A percentile compares a stretch with the other conserved stretches of the same genome.
These are phyloP conservation scores for Megaceryle maxima DNA, from an alignment of 2,113 vertebrate species.

Conservation along the genomic window DNA sequence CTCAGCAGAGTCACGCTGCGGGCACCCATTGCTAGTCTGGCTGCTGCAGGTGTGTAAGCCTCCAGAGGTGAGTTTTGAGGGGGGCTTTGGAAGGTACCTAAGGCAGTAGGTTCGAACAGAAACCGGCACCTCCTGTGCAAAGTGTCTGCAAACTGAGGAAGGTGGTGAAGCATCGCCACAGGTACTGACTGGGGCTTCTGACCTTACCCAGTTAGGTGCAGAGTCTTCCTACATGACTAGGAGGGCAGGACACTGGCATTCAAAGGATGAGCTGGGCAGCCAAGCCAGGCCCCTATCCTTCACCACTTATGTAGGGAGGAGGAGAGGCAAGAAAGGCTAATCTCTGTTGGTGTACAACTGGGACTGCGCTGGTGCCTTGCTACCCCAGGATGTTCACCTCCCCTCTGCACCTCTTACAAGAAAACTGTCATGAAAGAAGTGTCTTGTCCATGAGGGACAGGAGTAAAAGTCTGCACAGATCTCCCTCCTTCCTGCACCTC, in stretches of 20 bases:
- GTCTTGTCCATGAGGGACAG: not conserved
- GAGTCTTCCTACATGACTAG: not conserved
- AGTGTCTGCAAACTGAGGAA: not conserved
- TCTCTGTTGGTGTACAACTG: not conserved
- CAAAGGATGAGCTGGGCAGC: not conserved
- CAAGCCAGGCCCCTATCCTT: not conserved
- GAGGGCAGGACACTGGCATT: not conserved
- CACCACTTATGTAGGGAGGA: not conserved
- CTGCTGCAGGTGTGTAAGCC: not conserved
- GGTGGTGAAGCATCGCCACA: not conserved
- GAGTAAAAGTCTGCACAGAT: not conserved
- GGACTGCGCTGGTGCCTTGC: accelerated
- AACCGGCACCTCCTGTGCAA: not conserved
- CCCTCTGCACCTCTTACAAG: not conserved
- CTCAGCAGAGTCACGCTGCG: not conserved
- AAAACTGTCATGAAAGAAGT: not conserved
- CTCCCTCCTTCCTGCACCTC: not conserved
- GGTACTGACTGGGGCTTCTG: not conserved
- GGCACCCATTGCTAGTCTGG: not conserved
- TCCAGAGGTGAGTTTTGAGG: not conserved
- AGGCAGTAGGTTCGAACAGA: not conserved
- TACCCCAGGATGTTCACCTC: not conserved
- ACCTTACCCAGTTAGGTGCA: not conserved
- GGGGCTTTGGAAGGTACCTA: not conserved
- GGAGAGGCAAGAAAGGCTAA: not conserved